phyloP scores from a whole-genome alignment of 2,113 vertebrate genomes.

The Mellivora capensis region DNA sequence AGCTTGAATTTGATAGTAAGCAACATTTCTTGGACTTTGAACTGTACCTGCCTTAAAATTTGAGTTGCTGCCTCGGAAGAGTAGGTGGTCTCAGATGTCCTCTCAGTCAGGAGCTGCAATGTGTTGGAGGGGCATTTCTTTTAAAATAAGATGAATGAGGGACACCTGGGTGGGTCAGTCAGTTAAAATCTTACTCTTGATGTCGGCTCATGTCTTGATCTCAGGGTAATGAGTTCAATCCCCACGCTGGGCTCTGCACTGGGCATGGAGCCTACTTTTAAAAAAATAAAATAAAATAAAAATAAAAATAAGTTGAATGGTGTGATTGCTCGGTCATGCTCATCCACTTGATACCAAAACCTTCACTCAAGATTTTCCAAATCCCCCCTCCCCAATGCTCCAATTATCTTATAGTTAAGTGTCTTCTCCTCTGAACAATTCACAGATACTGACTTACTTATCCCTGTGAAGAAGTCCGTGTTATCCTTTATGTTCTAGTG shows the following conservation, averaged over 20 bases:
- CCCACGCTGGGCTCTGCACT: not conserved
- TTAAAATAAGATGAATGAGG: not conserved
- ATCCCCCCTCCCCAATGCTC: not conserved
- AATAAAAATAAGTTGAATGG: not conserved
- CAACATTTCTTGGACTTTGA: not conserved
- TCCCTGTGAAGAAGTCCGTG: not conserved
- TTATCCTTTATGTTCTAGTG: not conserved
- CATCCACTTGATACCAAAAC: not conserved
- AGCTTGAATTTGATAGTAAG: not conserved
- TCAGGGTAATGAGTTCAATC: not conserved
- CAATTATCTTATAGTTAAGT: not conserved
- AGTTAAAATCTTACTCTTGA: not conserved
- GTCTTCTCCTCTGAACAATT: not conserved
- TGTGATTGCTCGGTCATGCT: not conserved
- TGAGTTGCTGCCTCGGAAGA: not conserved
- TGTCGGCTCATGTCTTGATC: not conserved
- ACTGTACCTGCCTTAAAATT: not conserved
- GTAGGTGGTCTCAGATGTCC: not conserved
- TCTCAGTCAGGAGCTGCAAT: not conserved
- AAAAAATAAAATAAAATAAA: not conserved
- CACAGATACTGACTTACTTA: not conserved
- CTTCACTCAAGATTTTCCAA: not conserved
- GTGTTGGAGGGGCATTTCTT: not conserved
- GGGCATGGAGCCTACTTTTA: not conserved
- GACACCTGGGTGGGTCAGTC: not conserved